Conservation (phyloP, 1,140 invertebrate species). For the Pectinophora gossypiella region DNA sequence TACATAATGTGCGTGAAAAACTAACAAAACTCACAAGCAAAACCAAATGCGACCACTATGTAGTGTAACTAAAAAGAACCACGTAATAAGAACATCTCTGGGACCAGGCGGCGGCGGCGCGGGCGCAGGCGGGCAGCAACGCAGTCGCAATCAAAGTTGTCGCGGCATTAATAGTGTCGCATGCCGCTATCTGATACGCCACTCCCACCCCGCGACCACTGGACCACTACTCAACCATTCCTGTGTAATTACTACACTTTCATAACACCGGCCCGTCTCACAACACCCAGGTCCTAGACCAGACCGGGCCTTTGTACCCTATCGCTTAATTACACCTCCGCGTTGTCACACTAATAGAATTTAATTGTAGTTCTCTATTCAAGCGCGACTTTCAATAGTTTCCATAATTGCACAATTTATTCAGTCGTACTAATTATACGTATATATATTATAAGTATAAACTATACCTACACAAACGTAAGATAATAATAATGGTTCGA, state of each 20-base stretch:
- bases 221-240: slow-evolving; percentile 21
- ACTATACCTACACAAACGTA: no score
- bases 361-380: slow-evolving; percentile 47
- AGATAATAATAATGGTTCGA: no score
- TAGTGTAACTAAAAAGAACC: slow-evolving; percentile 23
- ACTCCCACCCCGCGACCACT: background rate
- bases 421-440: background rate
- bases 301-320: slow-evolving; percentile 31
- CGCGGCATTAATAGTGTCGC: slow-evolving; percentile 44
- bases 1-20: no score
- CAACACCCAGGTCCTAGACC: slow-evolving; percentile 61
- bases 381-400: background rate
- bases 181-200: slow-evolving; percentile 35
- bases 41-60: no score
- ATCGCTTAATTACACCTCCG: slow-evolving; percentile 57
- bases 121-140: no score
- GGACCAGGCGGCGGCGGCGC: no score
- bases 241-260: slow-evolving; percentile 57
- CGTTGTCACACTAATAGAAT: slow-evolving; percentile 61
- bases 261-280: slow-evolving; percentile 51
- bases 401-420: background rate
- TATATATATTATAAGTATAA: no score
- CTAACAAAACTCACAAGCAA: no score
- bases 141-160: slow-evolving; percentile 20
- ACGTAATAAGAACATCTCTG: slow-evolving; percentile 37